phyloP scores from a whole-genome alignment of 2,797 vertebrate genomes.

The Pterois miles region DNA sequence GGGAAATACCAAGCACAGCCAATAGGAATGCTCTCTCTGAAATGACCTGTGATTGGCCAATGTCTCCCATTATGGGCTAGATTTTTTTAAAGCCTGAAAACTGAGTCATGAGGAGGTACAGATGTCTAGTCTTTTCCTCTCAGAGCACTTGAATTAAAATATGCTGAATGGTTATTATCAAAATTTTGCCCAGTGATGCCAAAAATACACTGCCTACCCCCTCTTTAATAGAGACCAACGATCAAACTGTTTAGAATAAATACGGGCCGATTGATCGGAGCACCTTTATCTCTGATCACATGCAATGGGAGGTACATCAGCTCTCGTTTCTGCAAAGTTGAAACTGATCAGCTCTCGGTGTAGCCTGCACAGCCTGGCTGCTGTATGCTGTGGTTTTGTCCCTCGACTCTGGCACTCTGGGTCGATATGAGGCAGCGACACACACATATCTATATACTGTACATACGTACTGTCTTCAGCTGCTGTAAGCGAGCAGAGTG shows the following conservation, averaged over 20 bases:
- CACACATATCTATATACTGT: not conserved
- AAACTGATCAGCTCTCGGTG: constrained; percentile 21
- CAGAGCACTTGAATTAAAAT: too few relatives aligned
- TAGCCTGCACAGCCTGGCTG: constrained; percentile 1
- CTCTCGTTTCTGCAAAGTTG: constrained; percentile 38
- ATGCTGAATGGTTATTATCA: too few relatives aligned
- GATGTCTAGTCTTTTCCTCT: too few relatives aligned
- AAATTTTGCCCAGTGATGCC: too few relatives aligned
- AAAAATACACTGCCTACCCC: too few relatives aligned
- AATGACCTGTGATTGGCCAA: too few relatives aligned
- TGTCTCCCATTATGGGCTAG: too few relatives aligned
- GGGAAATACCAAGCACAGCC: too few relatives aligned
- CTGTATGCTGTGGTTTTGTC: constrained; percentile 42
- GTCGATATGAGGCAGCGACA: constrained; percentile 18
- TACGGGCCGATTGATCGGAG: not conserved
- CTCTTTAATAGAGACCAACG: too few relatives aligned
- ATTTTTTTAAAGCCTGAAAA: too few relatives aligned
- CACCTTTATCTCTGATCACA: not conserved
- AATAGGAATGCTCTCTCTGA: too few relatives aligned
- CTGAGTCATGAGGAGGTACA: too few relatives aligned
- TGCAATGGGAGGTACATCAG: constrained; percentile 24
- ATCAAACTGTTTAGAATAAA: not conserved
- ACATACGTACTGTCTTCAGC: constrained; percentile 37
- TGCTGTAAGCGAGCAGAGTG: constrained; percentile 45
- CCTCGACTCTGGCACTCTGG: constrained; percentile 33